Conservation (phyloP, 2,113 vertebrate genomes). For the Otus sunia region DNA sequence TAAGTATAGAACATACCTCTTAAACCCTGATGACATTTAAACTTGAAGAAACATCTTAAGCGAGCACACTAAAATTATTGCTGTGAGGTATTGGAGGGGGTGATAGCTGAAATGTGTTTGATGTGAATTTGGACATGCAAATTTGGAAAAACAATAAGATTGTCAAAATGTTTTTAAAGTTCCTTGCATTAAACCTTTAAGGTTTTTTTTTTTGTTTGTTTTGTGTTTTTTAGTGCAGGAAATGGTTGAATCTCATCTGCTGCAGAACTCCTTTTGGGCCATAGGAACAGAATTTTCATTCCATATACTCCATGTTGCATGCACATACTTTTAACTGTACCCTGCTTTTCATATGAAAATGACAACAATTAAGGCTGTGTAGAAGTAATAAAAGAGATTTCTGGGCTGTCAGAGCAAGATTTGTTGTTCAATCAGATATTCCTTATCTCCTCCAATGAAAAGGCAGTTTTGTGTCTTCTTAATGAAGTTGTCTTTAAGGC, state of each 20-base stretch:
- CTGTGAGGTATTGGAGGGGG: not conserved
- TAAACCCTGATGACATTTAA: constrained; percentile 22
- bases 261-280: not conserved
- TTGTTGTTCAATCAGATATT: not conserved
- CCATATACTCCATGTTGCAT: not conserved
- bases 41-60: not conserved
- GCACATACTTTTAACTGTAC: not conserved
- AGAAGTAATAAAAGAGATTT: not conserved
- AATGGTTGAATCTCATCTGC: not conserved
- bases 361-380: not conserved
- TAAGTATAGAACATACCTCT: not conserved
- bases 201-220: not conserved
- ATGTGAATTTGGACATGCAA: not conserved
- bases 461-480: not conserved
- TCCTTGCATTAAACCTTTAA: not conserved
- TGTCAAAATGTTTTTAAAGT: not conserved
- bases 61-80: not conserved
- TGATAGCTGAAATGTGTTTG: not conserved
- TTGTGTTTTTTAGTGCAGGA: not conserved
- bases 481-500: not conserved
- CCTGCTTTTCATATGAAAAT: not conserved
- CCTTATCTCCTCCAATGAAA: not conserved
- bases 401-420: not conserved
- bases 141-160: not conserved
- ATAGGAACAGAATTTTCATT: not conserved